phyloP scores from a whole-genome alignment of 1,140 invertebrate genomes.

The Meloidogyne floridensis region DNA sequence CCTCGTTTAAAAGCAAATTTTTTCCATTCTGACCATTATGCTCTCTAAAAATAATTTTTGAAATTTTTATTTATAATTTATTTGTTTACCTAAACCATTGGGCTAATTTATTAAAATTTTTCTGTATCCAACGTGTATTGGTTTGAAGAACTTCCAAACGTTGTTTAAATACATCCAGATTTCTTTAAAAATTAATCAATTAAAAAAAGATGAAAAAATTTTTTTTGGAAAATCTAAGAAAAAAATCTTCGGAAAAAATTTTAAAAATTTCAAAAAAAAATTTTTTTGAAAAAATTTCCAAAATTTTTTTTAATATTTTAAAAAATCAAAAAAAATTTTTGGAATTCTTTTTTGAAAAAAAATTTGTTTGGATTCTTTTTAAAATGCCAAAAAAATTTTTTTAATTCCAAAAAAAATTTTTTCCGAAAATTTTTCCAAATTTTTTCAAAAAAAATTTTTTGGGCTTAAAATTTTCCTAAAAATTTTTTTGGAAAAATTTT shows the following conservation, averaged over 20 bases:
- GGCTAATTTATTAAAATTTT: not conserved
- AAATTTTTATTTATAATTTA: not conserved
- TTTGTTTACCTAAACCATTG: not conserved
- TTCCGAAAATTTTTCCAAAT: too few relatives aligned
- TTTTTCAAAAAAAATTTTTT: too few relatives aligned
- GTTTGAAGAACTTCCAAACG: slow-evolving; percentile 54
- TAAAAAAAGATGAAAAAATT: not conserved
- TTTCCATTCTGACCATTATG: not conserved
- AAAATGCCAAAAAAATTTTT: not conserved
- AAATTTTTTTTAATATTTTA: not conserved
- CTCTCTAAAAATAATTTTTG: not conserved
- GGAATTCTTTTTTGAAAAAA: too few relatives aligned
- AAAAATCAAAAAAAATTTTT: too few relatives aligned
- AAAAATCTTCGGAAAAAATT: not conserved
- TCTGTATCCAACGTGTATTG: slow-evolving; percentile 38
- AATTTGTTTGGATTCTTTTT: too few relatives aligned
- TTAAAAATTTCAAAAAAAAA: not conserved
- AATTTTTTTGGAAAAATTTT: too few relatives aligned
- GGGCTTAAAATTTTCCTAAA: too few relatives aligned
- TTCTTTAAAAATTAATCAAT: slow-evolving; percentile 11
- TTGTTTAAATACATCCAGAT: slow-evolving; percentile 57
- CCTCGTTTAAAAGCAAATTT: not conserved
- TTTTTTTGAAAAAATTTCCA: not conserved
- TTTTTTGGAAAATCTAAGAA: not conserved
- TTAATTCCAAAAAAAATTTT: not conserved